Base-by-base conservation (phyloP, 1,140 invertebrate genomes). In the Nasonia giraulti region DNA sequence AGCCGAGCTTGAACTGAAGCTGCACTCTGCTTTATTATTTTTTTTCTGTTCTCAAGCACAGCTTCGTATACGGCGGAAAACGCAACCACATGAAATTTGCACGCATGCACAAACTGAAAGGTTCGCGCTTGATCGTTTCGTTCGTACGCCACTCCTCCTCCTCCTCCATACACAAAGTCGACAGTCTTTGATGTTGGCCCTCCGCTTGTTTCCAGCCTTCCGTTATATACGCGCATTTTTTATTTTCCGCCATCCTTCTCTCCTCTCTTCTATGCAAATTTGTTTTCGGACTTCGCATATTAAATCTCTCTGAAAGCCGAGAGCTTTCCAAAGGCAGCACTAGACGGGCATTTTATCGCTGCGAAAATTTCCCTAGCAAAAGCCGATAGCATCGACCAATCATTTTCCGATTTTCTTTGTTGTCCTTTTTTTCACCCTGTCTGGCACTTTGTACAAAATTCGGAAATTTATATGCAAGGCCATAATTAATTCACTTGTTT, bases 201-300 rank as follows among this genome's bases (percentile, higher is more conserved):
- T 66, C 31, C n/a, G 3, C 79, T 69, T 66, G 20, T 71, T 80
- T 80, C 23, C 31, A 12, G 10, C n/a, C 12, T 31, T 66, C 44
- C n/a, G 33, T 50, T 33, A 80, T 44, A 62, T 62, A 62, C 44
- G 27, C 17, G 50, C 31, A 23, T 14, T 62, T 82, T 62, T 40
- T n/a, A 50, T 80, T 80, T 71, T 71, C 27, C 7, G 6, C 27
- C n/a, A 2, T 47, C n/a, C 33, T 37, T 40, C 31, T 31, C 69
- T 71, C 71, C 5, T 37, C n/a, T 31, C 23, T 27, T 71, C 27
- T 31, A 20, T 40, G 12, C 73, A 14, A 75, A 75, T 11, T n/a
- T 75, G 66, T 74, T 62, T 66, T 31, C 37, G 8, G 33, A 17
- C 74, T 77, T 50, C 6, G n/a, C 75, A 83, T 83, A 83, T 83